These are phyloP conservation scores for Patiria miniata DNA, from an alignment of 35 echinoderm and acorn worm genomes.

Conservation along the genomic window DNA sequence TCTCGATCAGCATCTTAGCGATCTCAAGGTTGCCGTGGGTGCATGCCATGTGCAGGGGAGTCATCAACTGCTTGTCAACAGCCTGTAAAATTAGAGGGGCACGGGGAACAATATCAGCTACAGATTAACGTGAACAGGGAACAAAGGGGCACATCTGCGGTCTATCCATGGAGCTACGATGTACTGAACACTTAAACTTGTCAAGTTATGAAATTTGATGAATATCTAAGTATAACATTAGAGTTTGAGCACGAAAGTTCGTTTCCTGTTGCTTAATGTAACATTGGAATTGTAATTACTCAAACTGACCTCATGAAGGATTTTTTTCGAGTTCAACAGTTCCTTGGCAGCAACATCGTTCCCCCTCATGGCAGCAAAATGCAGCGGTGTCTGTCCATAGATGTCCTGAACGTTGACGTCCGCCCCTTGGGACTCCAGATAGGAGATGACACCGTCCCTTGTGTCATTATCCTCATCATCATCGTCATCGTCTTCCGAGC, in stretches of 20 bases:
- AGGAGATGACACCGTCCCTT: conserved; percentile 56
- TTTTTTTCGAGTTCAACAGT: conserved; percentile 45
- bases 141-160: too few species aligned
- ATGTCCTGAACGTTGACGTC: conserved; percentile 84
- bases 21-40: conserved; percentile 78
- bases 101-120: too few species aligned
- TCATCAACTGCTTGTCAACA: conserved; percentile 87
- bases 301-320: conserved; percentile 79
- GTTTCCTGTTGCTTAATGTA: too few species aligned
- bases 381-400: conserved; percentile 86
- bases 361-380: conserved; percentile 89
- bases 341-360: conserved; percentile 88
- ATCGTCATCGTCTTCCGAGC: background rate
- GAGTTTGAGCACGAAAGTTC: too few species aligned
- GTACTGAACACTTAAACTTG: too few species aligned
- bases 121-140: too few species aligned
- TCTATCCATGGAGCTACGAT: too few species aligned
- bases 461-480: background rate
- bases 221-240: too few species aligned
- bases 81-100: conserved; percentile 30
- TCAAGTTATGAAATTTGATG: background rate
- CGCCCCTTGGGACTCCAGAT: conserved; percentile 63
- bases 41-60: conserved; percentile 82
- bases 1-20: conserved; percentile 65
- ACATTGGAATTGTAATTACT: too few species aligned